Base-by-base conservation (phyloP, 2,888 invertebrate species). In the Xiphydria camelus region DNA sequence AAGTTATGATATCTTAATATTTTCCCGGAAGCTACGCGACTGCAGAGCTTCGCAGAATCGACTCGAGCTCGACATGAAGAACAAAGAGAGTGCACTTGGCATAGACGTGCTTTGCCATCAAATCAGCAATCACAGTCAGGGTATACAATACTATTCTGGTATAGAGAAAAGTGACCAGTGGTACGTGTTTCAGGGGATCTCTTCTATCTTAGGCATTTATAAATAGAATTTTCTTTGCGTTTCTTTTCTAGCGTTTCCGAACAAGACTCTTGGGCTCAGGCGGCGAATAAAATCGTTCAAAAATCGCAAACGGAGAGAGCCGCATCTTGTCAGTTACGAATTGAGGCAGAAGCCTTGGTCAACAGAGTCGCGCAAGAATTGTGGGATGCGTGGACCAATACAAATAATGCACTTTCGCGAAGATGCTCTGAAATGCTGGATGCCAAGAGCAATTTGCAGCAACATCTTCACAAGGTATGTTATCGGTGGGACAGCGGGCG, bases 101-200 rank as follows among this genome's bases (percentile, higher is more conserved):
- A 90, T 91, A 39, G 93, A 94, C 76, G 84, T 85, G 23, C 83
- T 89, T 76, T 92, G 92, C 65, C 92, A 93, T 72, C 89, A 89
- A 66, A 79, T 93, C 46, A 91, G 88, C 74, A 92, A 92, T 75
- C 81, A 80, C 57, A 87, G 84, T 20, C 80, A 88, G 68, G 91
- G 91, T 9, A 84, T 93, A 51, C 88, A 91, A 64, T 92, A 87
- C 77, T 91, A 89, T 74, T 88, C 90, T 39, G 92, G 91, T 51
- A 90, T 93, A 65, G 92, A 93, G 76, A 91, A 89, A 76, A 89
- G 85, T 72, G 91, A 92, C 80, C 87, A 89, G 9, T 88, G 88
- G 83, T 83, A 77, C 12, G 29, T 29, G 15, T 29, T 14, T 12
- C 29, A 9, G 12, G 14, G n/a, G n/a, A n/a, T n/a, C n/a, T n/a